Evolutionary conservation across 2,888 invertebrate genomes (phyloP), one percentile per base, ranked within the genome.

Genomic region (Uloborus plumipes): DNA sequence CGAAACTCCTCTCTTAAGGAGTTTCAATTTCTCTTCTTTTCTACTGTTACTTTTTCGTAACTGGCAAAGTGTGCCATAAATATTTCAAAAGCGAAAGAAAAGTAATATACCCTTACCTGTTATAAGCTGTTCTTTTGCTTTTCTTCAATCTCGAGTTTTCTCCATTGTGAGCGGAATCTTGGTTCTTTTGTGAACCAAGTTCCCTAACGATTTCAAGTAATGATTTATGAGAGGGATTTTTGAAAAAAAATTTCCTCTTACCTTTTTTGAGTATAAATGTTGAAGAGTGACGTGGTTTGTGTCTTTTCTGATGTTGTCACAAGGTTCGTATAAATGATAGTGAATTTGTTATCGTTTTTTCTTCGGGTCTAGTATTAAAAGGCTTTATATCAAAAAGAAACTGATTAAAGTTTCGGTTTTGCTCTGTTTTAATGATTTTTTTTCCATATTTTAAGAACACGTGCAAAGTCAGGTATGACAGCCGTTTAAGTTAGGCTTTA

Each of bases 1-100:
- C 55, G n/a, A 18, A 18, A 18, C 55, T 55, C 26, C n/a, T 55
- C 39, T 31, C 51, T 65, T 73, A 64, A 74, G 49, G 15, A 53
- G 55, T 58, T 65, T 65, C 74, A 74, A 74, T 66, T 74, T 58
- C 65, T 20, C 61, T 61, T 61, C 26, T 22, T 61, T 72, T 50
- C 53, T 65, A 55, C 74, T 74, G 64, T 55, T 47, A 65, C 65
- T 74, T 76, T 55, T 51, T 47, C 53, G 61, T 55, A 76, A 69
- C 47, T 70, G 69, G 53, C 69, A 62, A 76, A 76, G 62, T 69
- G 69, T 47, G 61, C 61, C 76, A 76, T 76, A 76, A 76, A 76
- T 76, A 69, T 78, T 76, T 71, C 70, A 78, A 71, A 69, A 22
- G 51, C 31, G 26, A 58, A 70, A 55, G 50, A 64, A 71, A 77